These are phyloP conservation scores for Gnathonemus echidnorhynchus DNA, from an alignment of 2,113 vertebrate genomes.

Conservation along the genomic window DNA sequence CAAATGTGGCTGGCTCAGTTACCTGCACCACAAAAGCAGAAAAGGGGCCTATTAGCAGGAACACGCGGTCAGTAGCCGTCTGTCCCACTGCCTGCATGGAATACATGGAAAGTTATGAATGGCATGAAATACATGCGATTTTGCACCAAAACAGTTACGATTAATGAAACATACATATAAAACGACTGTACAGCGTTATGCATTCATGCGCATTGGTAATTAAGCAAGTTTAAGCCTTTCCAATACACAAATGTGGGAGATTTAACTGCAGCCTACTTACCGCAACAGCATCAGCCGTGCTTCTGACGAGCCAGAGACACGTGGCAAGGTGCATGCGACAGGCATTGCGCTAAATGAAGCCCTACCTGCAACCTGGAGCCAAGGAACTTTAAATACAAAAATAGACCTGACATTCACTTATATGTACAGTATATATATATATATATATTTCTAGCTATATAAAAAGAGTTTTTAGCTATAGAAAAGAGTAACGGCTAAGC, in stretches of 20 bases:
- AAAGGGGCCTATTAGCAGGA: background rate
- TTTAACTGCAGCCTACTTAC: no score
- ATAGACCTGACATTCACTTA: background rate
- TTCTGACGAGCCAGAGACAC: no score
- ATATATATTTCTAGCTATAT: no score
- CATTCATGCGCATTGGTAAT: background rate
- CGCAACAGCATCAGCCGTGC: no score
- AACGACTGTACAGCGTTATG: background rate
- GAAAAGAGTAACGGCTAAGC: no score
- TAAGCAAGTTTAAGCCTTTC: background rate
- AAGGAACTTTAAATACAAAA: background rate
- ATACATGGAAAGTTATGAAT: background rate
- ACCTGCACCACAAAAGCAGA: background rate
- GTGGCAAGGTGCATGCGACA: background rate
- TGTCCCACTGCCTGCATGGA: background rate
- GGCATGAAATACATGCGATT: background rate
- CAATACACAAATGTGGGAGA: no score
- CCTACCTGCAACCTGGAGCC: background rate
- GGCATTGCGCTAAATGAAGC: background rate
- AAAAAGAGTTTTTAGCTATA: no score
- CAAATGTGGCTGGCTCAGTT: background rate
- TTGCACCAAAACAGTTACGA: background rate
- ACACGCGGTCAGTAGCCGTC: background rate
- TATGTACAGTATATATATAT: no score
- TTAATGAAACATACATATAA: background rate